Percentiles rank a stretch among this genome's conserved stretches.
Evolutionary conservation across 1,140 invertebrate species (phyloP).

Genomic region (Paracyclopina nana): DNA sequence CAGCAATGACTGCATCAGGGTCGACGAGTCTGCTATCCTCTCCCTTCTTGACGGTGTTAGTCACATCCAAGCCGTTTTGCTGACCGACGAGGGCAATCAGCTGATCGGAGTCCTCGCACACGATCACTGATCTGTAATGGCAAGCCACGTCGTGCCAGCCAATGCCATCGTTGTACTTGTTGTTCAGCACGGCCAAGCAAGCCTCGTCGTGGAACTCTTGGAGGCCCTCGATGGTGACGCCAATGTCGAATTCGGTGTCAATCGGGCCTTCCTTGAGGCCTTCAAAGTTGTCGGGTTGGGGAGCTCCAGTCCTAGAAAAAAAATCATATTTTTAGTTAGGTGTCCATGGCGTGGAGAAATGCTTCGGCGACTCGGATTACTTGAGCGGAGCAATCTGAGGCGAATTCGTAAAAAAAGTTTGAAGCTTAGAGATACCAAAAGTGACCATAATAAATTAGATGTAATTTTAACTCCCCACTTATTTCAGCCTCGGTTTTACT

Average conservation of each 20-base stretch:
- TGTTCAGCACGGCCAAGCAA: conserved; percentile 52
- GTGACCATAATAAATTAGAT: too few species aligned
- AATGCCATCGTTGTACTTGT: conserved; percentile 64
- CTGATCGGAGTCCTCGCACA: conserved; percentile 77
- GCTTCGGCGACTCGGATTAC: too few species aligned
- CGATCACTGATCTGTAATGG: conserved; percentile 38
- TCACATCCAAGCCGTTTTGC: neutral
- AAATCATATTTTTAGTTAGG: conserved; percentile 10
- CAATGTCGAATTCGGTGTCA: conserved; percentile 13
- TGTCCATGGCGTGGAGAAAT: neutral
- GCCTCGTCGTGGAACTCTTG: conserved; percentile 37
- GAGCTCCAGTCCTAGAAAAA: conserved; percentile 39
- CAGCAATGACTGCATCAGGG: neutral
- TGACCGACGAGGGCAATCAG: conserved; percentile 45
- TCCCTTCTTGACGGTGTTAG: neutral
- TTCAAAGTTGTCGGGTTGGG: conserved; percentile 59
- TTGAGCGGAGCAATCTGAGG: too few species aligned
- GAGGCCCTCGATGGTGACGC: conserved; percentile 15
- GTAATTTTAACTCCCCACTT: too few species aligned
- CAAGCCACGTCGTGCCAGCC: conserved; percentile 69
- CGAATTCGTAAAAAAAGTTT: too few species aligned
- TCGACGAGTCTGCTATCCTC: neutral
- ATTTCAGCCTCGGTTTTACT: neutral
- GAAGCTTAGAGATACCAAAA: too few species aligned
- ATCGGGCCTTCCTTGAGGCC: conserved; percentile 41